Evolutionary conservation across 1,140 invertebrate species (phyloP), one percentile per base, ranked within the genome.

Genomic region (Papilio aristodemus): DNA sequence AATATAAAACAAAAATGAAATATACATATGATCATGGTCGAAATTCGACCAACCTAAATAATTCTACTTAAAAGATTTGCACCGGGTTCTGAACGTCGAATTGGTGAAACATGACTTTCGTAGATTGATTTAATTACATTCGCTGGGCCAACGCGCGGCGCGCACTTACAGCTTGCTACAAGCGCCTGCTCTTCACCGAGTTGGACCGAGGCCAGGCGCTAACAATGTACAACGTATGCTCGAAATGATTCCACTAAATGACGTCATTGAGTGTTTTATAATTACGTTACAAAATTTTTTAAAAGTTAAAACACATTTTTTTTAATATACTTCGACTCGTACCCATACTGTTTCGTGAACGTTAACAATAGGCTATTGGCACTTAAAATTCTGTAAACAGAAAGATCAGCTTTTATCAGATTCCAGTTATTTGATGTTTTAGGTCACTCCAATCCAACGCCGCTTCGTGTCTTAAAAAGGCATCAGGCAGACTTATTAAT

Each of bases 41-140:
- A 17, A 25, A 57, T 57, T 11, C 6, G 1, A 11, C 4, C 50
- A 57, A 10, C 3, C 7, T 57, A 57, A 3, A 57, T 10, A 27
- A 9, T 1, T 0, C 22, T 32, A 8, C 17, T n/a, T 27, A 58
- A n/a, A 58, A 7, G 7, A 32, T 58, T 14, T 58, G 22, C 27
- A 58, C n/a, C n/a, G 58, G 14, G 32, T 60, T 1, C 58, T n/a
- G 14, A 37, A 38, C 27, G 13, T 14, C 14, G 9, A 36, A 38
- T 60, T 58, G 54, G 32, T 38, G 27, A 32, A 38, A 60, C 58
- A 60, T 37, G 32, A 60, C 32, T 37, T 60, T 19, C 14, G 14
- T 36, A 60, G 58, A 60, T 60, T 60, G 58, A 60, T 60, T 60
- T 60, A 60, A 60, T 60, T 60, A 60, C 58, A 60, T 37, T 60